Conservation (phyloP, 2,113 vertebrate species). For the Takifugu bimaculatus region DNA sequence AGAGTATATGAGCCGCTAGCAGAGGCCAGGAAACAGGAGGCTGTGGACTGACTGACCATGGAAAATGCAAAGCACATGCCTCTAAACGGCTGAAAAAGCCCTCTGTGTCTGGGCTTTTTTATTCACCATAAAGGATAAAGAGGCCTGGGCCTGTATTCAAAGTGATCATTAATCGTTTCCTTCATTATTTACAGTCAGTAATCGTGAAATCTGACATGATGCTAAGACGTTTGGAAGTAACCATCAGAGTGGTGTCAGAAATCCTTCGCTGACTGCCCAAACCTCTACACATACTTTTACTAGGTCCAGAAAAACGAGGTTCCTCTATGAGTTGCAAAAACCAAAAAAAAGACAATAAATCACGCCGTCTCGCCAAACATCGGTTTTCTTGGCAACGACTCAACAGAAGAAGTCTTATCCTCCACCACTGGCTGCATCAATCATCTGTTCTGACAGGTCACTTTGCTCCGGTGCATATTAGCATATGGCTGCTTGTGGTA, state of each 20-base stretch:
- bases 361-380: slow-evolving; percentile 33
- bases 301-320: slow-evolving; percentile 16
- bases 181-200: too few relatives aligned
- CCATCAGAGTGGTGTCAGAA: too few relatives aligned
- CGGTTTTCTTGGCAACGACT: slow-evolving; percentile 29
- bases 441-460: slow-evolving; percentile 46
- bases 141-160: neutral
- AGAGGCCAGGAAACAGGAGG: slow-evolving; percentile 57
- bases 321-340: slow-evolving; percentile 24
- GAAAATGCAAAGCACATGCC: slow-evolving; percentile 42
- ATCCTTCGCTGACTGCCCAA: too few relatives aligned
- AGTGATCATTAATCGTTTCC: too few relatives aligned
- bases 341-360: slow-evolving; percentile 29
- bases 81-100: slow-evolving; percentile 23
- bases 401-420: slow-evolving; percentile 34
- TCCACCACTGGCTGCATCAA: slow-evolving; percentile 38
- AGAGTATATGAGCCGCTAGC: slow-evolving; percentile 32
- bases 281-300: too few relatives aligned
- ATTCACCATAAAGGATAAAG: slow-evolving; percentile 30
- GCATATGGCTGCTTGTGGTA: slow-evolving; percentile 51
- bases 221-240: too few relatives aligned
- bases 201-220: too few relatives aligned
- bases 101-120: slow-evolving; percentile 3
- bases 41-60: slow-evolving; percentile 36
- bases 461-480: slow-evolving; percentile 34